Conservation (phyloP, 2,888 invertebrate genomes). For the Dimorphilus gyrociliatus region DNA sequence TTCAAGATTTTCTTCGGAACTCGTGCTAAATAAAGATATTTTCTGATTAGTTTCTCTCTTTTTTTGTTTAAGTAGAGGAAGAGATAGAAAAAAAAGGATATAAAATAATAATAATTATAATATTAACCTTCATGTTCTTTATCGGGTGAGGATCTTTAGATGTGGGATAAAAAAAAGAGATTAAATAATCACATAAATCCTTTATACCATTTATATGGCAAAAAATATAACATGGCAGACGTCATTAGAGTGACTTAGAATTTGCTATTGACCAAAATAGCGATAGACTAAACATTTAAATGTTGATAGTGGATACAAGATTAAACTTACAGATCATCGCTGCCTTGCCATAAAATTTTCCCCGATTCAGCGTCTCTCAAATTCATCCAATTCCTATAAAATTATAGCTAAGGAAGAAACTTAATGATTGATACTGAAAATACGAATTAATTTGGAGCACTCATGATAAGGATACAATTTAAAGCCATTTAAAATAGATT, state of each 20-base stretch:
- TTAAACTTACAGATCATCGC: slow-evolving; percentile 60
- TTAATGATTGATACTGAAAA: background rate
- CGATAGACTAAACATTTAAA: background rate
- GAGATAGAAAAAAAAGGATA: background rate
- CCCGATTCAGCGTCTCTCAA: slow-evolving; percentile 83
- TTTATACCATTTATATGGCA: too few species aligned
- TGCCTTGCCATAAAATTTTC: slow-evolving; percentile 87
- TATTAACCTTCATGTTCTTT: background rate
- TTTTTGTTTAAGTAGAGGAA: too few species aligned
- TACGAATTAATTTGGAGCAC: background rate
- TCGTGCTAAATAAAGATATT: slow-evolving; percentile 47
- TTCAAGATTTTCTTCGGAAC: slow-evolving; percentile 92
- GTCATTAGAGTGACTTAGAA: too few species aligned
- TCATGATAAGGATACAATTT: background rate
- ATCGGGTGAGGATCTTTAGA: too few species aligned
- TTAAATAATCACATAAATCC: too few species aligned
- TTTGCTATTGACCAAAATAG: background rate
- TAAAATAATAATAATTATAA: background rate
- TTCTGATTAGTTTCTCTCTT: too few species aligned
- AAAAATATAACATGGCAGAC: too few species aligned
- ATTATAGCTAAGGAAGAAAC: background rate
- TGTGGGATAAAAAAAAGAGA: too few species aligned
- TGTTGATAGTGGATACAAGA: slow-evolving; percentile 3
- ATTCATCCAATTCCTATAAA: slow-evolving; percentile 92
- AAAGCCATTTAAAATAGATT: too few species aligned